phyloP scores from a whole-genome alignment of 2,797 vertebrate genomes.

The Onychomys torridus region DNA sequence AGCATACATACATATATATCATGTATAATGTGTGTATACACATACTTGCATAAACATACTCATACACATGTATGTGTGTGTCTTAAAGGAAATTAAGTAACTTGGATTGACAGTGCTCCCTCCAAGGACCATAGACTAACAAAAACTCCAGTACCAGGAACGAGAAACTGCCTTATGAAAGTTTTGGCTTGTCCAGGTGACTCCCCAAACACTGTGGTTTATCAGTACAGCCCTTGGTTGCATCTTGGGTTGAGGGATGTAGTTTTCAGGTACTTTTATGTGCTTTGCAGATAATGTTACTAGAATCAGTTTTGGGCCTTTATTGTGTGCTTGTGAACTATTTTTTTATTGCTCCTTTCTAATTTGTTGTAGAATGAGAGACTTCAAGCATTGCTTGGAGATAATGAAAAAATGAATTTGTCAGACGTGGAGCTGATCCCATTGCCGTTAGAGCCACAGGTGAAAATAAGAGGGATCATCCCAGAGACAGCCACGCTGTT shows the following conservation, averaged over 20 bases:
- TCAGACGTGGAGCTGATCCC: conserved; percentile 98
- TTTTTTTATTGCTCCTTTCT: conserved; percentile 35
- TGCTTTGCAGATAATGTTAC: conserved; percentile 14
- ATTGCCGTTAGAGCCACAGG: conserved; percentile 96
- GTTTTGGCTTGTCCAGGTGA: too few species aligned
- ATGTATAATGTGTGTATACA: not conserved
- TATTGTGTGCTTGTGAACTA: not conserved
- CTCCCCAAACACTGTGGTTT: not conserved
- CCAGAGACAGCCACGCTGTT: conserved; percentile 98
- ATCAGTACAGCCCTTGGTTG: not conserved
- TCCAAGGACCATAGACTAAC: not conserved
- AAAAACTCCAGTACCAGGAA: not conserved
- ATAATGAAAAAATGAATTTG: conserved; percentile 98
- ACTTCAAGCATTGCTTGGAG: conserved; percentile 95
- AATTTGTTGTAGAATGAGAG: conserved; percentile 93
- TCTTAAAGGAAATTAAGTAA: not conserved
- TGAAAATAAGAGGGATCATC: conserved; percentile 96
- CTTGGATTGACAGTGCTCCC: not conserved
- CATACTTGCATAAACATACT: not conserved
- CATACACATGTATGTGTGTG: not conserved
- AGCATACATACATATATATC: too few species aligned
- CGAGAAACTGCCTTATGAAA: not conserved
- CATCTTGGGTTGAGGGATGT: not conserved
- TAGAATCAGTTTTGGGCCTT: not conserved
- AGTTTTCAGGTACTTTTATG: not conserved